These are phyloP conservation scores for Lipotes vexillifer DNA, from an alignment of 2,113 vertebrate genomes.

Conservation along the genomic window DNA sequence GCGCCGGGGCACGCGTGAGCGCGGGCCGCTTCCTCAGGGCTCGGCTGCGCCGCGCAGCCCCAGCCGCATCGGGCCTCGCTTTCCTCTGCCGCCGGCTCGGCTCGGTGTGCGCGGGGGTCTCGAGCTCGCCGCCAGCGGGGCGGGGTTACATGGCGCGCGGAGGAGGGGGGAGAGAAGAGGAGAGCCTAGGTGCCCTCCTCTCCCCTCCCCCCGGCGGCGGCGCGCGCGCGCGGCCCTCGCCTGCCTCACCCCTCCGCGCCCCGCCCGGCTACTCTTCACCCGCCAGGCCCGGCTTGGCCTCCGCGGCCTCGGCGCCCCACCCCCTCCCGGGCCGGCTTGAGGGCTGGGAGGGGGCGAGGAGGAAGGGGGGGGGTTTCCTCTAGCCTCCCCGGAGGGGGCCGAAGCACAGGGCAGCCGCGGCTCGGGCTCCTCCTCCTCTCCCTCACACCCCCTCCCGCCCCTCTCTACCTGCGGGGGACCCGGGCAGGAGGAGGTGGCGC, in stretches of 20 bases:
- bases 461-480: constrained; percentile 61
- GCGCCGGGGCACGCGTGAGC: constrained; percentile 23
- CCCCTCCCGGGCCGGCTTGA: not conserved
- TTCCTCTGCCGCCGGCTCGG: constrained; percentile 13
- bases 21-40: constrained; percentile 40
- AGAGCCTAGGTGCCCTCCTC: constrained; percentile 68
- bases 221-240: constrained; percentile 49
- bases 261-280: constrained; percentile 19
- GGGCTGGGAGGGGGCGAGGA: constrained; percentile 49
- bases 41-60: not conserved
- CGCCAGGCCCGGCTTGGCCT: not conserved
- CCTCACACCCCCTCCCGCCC: constrained; percentile 61
- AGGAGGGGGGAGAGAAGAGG: constrained; percentile 49
- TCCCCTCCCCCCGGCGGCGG: constrained; percentile 52
- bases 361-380: not conserved
- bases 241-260: constrained; percentile 17
- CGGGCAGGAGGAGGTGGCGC: constrained; percentile 61
- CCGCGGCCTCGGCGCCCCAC: constrained; percentile 54
- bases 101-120: constrained; percentile 31
- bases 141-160: constrained; percentile 52
- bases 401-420: constrained; percentile 14
- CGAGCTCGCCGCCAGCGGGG: constrained; percentile 45
- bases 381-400: constrained; percentile 20
- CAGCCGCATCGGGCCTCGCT: constrained; percentile 38
- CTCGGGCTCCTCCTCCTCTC: constrained; percentile 61